Conservation (phyloP, 2,113 vertebrate species). For the Mus musculus region GRCm39 chr19:22876001-22876500, state of each 20-base stretch:
- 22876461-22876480: background rate
- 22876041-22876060: constrained; percentile 67
- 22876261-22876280: background rate
- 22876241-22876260: background rate
- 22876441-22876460: background rate
- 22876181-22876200: background rate
- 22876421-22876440: background rate
- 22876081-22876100: background rate
- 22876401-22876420: rapidly evolving
- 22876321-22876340: constrained; percentile 3
- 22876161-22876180: background rate
- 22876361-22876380: background rate
- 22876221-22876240: constrained; percentile 22
- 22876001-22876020: constrained; percentile 31
- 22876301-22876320: background rate
- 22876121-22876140: background rate
- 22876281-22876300: background rate
- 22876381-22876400: background rate
- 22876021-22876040: constrained; percentile 49
- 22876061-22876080: background rate
- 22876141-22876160: background rate
- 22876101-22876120: background rate
- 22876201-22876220: background rate
- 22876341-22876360: background rate
- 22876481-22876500: background rate